A percentile compares a stretch with the other conserved stretches of the same genome.
Conservation (phyloP, 2,797 vertebrate species). For the Nannoperca obscura region DNA sequence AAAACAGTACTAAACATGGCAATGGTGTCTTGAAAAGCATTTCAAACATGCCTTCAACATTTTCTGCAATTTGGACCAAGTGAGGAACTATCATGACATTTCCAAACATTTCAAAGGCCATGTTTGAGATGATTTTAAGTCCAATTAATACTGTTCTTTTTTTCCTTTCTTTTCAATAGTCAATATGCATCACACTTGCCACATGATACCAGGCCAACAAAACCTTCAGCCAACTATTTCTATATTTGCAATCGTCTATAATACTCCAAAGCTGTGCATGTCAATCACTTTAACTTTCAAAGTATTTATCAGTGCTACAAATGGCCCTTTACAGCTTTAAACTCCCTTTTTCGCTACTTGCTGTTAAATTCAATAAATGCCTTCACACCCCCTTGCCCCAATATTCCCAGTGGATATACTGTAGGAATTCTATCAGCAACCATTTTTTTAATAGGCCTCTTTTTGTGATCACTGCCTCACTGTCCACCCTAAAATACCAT, state of each 20-base stretch:
- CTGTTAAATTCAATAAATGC: slow-evolving; percentile 42
- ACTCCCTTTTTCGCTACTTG: neutral
- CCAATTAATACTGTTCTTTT: slow-evolving; percentile 34
- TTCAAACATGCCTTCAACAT: slow-evolving; percentile 31
- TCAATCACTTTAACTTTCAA: slow-evolving; percentile 57
- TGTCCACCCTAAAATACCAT: slow-evolving; percentile 24
- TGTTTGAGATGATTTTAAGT: slow-evolving; percentile 23
- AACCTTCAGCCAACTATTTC: slow-evolving; percentile 39
- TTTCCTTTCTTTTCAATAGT: slow-evolving; percentile 1
- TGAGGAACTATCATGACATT: slow-evolving; percentile 31
- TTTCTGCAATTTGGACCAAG: slow-evolving; percentile 23
- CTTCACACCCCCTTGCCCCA: slow-evolving; percentile 31
- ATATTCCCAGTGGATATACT: slow-evolving; percentile 31
- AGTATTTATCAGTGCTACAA: slow-evolving; percentile 42
- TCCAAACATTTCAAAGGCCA: slow-evolving; percentile 30
- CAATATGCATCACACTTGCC: slow-evolving; percentile 22
- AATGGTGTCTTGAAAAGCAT: slow-evolving; percentile 10
- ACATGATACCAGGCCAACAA: slow-evolving; percentile 33
- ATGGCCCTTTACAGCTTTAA: slow-evolving; percentile 23
- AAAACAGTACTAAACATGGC: slow-evolving; percentile 17
- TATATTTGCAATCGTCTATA: slow-evolving; percentile 35
- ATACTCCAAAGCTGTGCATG: slow-evolving; percentile 28
- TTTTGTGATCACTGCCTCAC: slow-evolving; percentile 24
- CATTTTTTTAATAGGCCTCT: slow-evolving; percentile 6
- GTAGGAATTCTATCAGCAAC: slow-evolving; percentile 25